Percentiles rank a stretch among this genome's conserved stretches.
Conservation (phyloP, 2,888 invertebrate genomes). For the Sarcophaga caerulescens region DNA sequence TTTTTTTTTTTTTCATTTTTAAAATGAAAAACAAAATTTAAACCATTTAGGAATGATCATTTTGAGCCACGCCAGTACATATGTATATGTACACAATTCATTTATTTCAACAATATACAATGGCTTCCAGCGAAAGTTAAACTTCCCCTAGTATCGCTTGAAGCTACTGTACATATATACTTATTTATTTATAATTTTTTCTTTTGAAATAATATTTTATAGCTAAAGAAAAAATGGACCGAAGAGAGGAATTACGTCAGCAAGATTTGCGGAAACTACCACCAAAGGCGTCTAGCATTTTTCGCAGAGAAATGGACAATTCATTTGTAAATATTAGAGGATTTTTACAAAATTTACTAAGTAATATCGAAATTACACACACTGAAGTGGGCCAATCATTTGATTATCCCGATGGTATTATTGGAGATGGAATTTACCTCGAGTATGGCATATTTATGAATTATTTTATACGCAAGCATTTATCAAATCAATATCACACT, state of each 20-base stretch:
- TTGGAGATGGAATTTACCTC: neutral
- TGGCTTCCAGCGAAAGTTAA: too few species aligned
- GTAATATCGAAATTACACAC: neutral
- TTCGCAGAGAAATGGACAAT: neutral
- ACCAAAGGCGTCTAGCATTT: too few species aligned
- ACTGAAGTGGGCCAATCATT: neutral
- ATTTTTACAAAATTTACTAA: neutral
- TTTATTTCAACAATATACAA: too few species aligned
- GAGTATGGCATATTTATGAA: constrained; percentile 20
- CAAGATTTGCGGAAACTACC: too few species aligned
- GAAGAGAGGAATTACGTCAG: neutral
- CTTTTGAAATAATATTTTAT: neutral
- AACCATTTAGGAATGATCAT: too few species aligned
- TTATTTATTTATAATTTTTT: too few species aligned
- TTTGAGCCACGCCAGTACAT: too few species aligned
- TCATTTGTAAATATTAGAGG: neutral
- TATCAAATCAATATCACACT: constrained; percentile 11
- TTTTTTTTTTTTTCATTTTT: too few species aligned
- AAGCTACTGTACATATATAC: too few species aligned
- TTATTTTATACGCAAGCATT: constrained; percentile 39
- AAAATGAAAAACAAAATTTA: too few species aligned
- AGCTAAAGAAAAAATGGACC: neutral
- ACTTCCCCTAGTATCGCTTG: too few species aligned
- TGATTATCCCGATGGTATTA: neutral
- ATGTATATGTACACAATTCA: too few species aligned